A percentile compares a stretch with the other conserved stretches of the same genome.
Evolutionary conservation across 1,140 invertebrate genomes (phyloP).

Genomic region (Aphidius ervi): DNA sequence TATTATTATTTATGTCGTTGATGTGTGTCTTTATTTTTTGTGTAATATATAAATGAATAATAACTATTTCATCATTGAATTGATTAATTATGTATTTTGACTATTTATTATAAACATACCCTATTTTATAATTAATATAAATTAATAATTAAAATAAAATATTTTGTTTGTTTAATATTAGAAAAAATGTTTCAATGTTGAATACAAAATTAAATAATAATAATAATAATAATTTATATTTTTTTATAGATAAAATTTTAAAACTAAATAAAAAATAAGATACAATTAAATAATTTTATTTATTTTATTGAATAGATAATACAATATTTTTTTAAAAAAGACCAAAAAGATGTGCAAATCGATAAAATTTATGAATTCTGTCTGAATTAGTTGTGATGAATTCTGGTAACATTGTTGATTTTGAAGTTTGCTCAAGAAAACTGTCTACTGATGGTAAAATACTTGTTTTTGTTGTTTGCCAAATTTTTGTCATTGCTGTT

Average conservation of each 20-base stretch:
- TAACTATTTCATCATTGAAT: neutral
- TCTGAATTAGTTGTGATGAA: neutral
- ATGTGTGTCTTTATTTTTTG: neutral
- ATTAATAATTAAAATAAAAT: no score
- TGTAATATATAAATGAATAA: constrained; percentile 4
- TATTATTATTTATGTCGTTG: constrained; percentile 25
- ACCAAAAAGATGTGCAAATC: constrained; percentile 1
- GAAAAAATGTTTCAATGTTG: no score
- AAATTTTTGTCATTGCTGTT: neutral
- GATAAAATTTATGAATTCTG: constrained; percentile 5
- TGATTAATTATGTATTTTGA: neutral
- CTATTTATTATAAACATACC: no score
- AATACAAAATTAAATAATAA: no score
- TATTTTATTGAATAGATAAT: no score
- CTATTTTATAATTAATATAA: no score
- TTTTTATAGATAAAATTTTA: no score
- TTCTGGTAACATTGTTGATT: constrained; percentile 9
- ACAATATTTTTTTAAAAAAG: neutral
- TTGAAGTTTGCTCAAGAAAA: neutral
- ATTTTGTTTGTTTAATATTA: no score
- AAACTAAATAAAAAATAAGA: no score
- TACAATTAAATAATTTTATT: no score
- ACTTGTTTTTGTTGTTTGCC: constrained; percentile 3
- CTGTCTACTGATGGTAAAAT: constrained; percentile 11
- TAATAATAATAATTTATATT: no score